phyloP scores from a whole-genome alignment of 1,140 invertebrate genomes.

The Arion vulgaris region DNA sequence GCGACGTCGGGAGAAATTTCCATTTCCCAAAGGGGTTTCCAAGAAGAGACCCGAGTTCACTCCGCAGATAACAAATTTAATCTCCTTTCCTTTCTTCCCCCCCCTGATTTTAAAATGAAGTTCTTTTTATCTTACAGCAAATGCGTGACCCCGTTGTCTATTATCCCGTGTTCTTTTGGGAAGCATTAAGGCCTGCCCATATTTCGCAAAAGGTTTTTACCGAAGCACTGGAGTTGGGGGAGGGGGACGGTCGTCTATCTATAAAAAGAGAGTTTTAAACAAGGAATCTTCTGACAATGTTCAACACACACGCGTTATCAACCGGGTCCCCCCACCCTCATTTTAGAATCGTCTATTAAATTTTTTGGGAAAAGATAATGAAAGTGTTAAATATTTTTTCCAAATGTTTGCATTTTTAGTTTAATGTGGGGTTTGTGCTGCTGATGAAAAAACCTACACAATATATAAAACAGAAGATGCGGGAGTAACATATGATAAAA shows the following conservation, averaged over 20 bases:
- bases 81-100: not conserved
- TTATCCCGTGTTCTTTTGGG: slow-evolving; percentile 1
- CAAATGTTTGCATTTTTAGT: too few relatives aligned
- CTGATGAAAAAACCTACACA: too few relatives aligned
- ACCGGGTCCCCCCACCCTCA: too few relatives aligned
- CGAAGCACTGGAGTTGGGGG: not conserved
- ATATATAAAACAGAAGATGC: too few relatives aligned
- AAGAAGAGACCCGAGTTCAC: not conserved
- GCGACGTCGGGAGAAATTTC: slow-evolving; percentile 25
- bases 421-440: too few relatives aligned
- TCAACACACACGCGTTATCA: too few relatives aligned
- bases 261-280: not conserved
- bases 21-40: not conserved
- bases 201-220: not conserved
- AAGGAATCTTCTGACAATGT: too few relatives aligned
- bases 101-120: not conserved
- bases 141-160: not conserved
- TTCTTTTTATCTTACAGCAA: not conserved
- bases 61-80: not conserved
- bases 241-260: not conserved
- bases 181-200: not conserved
- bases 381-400: too few relatives aligned
- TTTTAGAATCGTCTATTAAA: too few relatives aligned
- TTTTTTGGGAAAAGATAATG: too few relatives aligned
- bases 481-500: too few relatives aligned